Conservation (phyloP, 2,888 invertebrate genomes). For the Troides oblongomaculatus region DNA sequence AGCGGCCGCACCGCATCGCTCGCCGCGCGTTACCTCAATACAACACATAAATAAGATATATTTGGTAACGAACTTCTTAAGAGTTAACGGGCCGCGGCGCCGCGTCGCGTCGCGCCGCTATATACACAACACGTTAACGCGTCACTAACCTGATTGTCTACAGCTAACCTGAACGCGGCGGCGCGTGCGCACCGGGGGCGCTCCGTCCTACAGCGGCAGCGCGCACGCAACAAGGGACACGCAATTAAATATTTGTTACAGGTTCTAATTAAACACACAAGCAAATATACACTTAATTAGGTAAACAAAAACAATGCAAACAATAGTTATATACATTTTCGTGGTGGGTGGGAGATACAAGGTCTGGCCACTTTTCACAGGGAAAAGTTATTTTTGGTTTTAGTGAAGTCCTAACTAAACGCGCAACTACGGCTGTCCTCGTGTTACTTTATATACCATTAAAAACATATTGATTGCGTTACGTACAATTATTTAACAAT, state of each 20-base stretch:
- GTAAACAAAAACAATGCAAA: constrained; percentile 53
- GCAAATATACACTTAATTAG: constrained; percentile 55
- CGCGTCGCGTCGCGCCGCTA: constrained; percentile 37
- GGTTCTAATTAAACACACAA: constrained; percentile 31
- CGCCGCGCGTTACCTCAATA: constrained; percentile 42
- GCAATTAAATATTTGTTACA: constrained; percentile 14
- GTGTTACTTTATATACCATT: background rate
- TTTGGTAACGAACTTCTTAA: constrained; percentile 78
- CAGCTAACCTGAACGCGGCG: constrained; percentile 49
- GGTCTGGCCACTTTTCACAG: constrained; percentile 62
- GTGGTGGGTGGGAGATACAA: constrained; percentile 69
- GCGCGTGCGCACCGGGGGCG: no score
- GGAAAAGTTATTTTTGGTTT: constrained; percentile 52
- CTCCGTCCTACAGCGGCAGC: no score
- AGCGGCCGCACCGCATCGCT: background rate
- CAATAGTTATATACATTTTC: constrained; percentile 63
- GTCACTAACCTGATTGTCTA: constrained; percentile 66
- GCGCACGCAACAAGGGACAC: constrained; percentile 24
- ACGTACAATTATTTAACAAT: no score
- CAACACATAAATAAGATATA: constrained; percentile 74
- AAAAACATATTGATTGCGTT: no score
- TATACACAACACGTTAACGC: constrained; percentile 47
- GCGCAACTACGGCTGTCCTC: background rate
- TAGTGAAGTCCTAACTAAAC: constrained; percentile 40
- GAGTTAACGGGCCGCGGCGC: constrained; percentile 53